phyloP scores from a whole-genome alignment of 2,113 vertebrate species.

The Rallus limicola region DNA sequence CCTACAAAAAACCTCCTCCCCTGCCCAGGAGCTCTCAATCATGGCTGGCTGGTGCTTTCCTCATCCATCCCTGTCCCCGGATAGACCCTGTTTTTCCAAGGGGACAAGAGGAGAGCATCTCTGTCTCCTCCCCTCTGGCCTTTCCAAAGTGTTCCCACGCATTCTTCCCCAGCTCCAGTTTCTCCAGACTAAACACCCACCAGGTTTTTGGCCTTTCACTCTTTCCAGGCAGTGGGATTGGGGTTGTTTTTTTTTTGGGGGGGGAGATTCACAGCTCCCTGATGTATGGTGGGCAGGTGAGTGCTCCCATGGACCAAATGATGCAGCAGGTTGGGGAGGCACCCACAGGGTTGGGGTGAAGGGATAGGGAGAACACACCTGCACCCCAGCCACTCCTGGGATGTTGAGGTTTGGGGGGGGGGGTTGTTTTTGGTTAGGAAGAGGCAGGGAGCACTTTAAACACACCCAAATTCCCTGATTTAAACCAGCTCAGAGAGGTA shows the following conservation, averaged over 20 bases:
- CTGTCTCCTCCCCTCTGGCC: accelerated
- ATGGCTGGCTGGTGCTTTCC: neutral
- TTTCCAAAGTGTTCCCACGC: accelerated
- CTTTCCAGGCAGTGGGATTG: neutral
- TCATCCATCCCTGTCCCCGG: neutral
- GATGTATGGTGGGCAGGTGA: accelerated
- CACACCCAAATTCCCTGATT: accelerated
- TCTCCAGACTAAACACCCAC: neutral
- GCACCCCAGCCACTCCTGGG: neutral
- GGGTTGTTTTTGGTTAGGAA: no score
- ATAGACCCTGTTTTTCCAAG: accelerated
- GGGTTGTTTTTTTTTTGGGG: neutral
- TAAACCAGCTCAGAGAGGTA: accelerated
- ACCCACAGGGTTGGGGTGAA: accelerated
- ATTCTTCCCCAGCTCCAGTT: neutral
- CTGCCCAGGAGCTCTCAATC: accelerated
- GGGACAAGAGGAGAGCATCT: accelerated
- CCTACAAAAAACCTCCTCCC: neutral
- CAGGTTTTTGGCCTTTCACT: neutral
- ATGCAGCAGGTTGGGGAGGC: neutral
- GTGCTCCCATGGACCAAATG: accelerated
- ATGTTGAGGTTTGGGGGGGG: no score
- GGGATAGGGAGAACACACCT: neutral
- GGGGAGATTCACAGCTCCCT: neutral
- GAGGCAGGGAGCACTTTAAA: neutral